Conservation (phyloP, 1,140 invertebrate genomes). For the Pachypeltis micranthus region DNA sequence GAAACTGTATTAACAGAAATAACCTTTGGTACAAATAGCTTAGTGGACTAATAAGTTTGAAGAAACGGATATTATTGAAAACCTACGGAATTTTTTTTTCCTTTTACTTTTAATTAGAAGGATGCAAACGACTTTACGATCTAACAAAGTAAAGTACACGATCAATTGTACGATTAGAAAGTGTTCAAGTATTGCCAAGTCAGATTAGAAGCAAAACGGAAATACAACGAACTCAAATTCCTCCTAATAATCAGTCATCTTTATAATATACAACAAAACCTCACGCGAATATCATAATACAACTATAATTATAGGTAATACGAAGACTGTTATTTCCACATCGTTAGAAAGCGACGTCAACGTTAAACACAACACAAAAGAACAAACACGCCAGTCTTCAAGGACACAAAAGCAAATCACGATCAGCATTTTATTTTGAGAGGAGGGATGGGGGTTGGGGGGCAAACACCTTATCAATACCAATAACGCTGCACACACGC, state of each 20-base stretch:
- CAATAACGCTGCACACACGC: too few species aligned
- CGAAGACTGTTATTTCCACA: conserved; percentile 16
- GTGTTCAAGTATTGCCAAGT: conserved; percentile 8
- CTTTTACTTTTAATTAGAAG: too few species aligned
- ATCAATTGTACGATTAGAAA: too few species aligned
- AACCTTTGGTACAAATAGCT: conserved; percentile 22
- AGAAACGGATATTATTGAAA: conserved; percentile 3
- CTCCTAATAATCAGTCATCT: conserved; percentile 20
- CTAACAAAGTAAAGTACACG: too few species aligned
- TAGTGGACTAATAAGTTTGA: conserved; percentile 11
- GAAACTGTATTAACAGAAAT: conserved; percentile 21
- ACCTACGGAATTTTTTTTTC: neutral
- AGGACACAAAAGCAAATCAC: too few species aligned
- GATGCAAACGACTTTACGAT: neutral
- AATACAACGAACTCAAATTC: conserved; percentile 15
- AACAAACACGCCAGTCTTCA: neutral
- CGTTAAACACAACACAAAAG: conserved; percentile 7
- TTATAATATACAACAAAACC: conserved; percentile 21
- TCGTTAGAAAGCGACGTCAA: conserved; percentile 6
- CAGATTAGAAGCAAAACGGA: conserved; percentile 11
- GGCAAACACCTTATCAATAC: too few species aligned
- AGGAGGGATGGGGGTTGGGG: too few species aligned
- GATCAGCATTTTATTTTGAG: too few species aligned
- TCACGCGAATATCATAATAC: conserved; percentile 19
- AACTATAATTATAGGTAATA: conserved; percentile 4